Evolutionary conservation across 2,888 invertebrate species (phyloP).

Genomic region (Cephus pulcher): DNA sequence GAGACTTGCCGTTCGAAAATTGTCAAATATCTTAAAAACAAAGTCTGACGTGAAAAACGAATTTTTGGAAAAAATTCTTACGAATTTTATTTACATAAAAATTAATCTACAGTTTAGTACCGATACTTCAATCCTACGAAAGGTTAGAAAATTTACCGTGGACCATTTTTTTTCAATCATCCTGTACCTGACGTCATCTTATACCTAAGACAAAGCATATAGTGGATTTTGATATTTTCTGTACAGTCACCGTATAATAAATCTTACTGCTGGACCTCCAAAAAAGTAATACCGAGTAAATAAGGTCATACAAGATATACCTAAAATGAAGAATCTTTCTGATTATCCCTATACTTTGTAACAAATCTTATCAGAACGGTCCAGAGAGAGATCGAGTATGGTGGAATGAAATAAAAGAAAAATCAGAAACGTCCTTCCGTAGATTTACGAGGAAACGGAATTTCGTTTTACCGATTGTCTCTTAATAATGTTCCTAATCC

Average conservation of each 20-base stretch:
- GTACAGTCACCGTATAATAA: too few relatives aligned
- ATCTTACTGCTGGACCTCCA: too few relatives aligned
- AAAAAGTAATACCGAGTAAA: too few relatives aligned
- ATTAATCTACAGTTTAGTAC: too few relatives aligned
- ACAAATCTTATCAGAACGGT: not conserved
- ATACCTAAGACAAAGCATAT: too few relatives aligned
- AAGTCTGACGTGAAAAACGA: not conserved
- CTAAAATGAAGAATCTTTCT: not conserved
- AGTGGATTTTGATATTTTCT: too few relatives aligned
- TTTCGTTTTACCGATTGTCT: conserved; percentile 2
- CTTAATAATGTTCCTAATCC: conserved; percentile 31
- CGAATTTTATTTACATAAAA: too few relatives aligned
- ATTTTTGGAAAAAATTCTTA: too few relatives aligned
- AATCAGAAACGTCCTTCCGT: not conserved
- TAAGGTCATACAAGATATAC: not conserved
- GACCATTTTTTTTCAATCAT: too few relatives aligned
- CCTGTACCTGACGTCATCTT: too few relatives aligned
- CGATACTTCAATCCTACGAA: too few relatives aligned
- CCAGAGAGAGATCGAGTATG: not conserved
- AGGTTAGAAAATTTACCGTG: too few relatives aligned
- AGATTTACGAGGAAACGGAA: not conserved
- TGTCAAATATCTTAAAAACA: not conserved
- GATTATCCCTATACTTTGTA: not conserved
- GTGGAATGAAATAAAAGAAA: not conserved
- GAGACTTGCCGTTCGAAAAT: not conserved